A percentile compares a stretch with the other conserved stretches of the same genome.
Conservation (phyloP, 2,888 invertebrate species). For the Parthenolecanium corni region DNA sequence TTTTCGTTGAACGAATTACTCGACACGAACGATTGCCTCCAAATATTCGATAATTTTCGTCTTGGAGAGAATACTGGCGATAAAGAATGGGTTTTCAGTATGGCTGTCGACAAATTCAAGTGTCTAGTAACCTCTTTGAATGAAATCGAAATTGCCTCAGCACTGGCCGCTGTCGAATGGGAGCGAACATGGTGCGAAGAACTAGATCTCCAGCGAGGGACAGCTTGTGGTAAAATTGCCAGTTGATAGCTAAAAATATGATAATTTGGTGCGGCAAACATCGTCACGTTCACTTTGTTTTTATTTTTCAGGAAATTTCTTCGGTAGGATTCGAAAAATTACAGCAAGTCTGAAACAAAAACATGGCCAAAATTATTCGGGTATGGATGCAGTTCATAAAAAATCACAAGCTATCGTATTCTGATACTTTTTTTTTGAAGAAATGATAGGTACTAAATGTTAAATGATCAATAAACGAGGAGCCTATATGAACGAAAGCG, state of each 20-base stretch:
- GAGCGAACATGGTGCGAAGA: not conserved
- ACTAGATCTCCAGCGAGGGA: conserved; percentile 2
- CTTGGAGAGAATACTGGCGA: not conserved
- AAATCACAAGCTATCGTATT: too few species aligned
- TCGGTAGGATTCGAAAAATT: not conserved
- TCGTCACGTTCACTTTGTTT: not conserved
- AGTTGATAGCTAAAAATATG: conserved; percentile 8
- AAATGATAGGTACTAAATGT: too few species aligned
- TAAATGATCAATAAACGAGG: too few species aligned
- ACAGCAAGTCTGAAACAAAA: not conserved
- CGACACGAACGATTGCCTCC: conserved; percentile 40
- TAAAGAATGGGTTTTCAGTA: not conserved
- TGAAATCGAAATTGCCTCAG: not conserved
- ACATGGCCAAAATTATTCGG: not conserved
- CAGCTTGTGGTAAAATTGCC: not conserved
- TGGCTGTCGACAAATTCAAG: not conserved
- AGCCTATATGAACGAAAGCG: too few species aligned
- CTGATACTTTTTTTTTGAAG: too few species aligned
- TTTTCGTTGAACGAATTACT: conserved; percentile 41
- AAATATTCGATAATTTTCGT: conserved; percentile 32
- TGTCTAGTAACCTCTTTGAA: conserved; percentile 13
- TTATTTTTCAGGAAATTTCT: not conserved
- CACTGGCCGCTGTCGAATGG: not conserved
- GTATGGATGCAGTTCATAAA: too few species aligned
- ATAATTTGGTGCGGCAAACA: conserved; percentile 8